phyloP scores from a whole-genome alignment of 2,888 invertebrate genomes.

The Adela reaumurella region DNA sequence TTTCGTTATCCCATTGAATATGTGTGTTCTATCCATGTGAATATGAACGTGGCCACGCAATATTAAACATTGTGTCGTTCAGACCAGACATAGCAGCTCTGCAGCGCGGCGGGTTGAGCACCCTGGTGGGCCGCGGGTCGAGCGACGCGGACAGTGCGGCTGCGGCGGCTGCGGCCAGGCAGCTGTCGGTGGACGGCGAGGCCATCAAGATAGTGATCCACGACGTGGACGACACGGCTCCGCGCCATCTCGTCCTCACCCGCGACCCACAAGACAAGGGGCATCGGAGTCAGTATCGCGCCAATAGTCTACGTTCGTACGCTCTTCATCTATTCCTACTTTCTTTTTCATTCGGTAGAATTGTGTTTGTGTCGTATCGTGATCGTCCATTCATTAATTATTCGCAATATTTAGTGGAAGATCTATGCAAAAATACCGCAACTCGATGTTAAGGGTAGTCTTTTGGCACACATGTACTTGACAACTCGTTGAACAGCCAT shows the following conservation, averaged over 20 bases:
- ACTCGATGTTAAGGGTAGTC: too few species aligned
- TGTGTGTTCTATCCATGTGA: too few species aligned
- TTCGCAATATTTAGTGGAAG: too few species aligned
- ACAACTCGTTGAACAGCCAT: too few species aligned
- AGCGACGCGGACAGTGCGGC: constrained; percentile 42
- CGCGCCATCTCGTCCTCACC: constrained; percentile 69
- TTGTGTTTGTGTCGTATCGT: too few species aligned
- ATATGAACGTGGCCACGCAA: too few species aligned
- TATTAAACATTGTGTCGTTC: too few species aligned
- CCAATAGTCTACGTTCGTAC: constrained; percentile 1
- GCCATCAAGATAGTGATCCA: constrained; percentile 91
- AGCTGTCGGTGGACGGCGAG: constrained; percentile 86
- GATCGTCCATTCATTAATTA: too few species aligned
- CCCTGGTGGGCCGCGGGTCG: constrained; percentile 44
- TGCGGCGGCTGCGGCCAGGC: constrained; percentile 65
- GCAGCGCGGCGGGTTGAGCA: constrained; percentile 51
- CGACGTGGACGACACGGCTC: constrained; percentile 80
- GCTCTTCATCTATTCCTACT: not conserved
- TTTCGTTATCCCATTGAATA: too few species aligned
- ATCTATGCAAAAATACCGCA: too few species aligned
- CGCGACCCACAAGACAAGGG: constrained; percentile 81
- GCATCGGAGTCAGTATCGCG: constrained; percentile 70
- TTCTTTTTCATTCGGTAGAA: too few species aligned
- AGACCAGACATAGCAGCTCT: constrained; percentile 74
- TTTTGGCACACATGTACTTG: too few species aligned